Evolutionary conservation across 2,113 vertebrate species (phyloP).

Genomic region (Scomber colias): DNA sequence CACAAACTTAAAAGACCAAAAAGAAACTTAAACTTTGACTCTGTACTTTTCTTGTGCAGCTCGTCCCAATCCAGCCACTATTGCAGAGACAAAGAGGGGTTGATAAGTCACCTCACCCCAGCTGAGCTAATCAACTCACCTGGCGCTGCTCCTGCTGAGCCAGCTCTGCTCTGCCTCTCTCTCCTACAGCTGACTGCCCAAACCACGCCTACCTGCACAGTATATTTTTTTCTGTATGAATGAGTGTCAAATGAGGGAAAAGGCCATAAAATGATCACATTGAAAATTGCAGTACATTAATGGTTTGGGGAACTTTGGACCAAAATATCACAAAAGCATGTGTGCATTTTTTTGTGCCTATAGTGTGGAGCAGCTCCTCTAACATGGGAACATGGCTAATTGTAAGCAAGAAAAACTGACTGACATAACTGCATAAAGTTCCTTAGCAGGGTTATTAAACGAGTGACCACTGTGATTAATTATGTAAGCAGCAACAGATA

Average conservation of each 20-base stretch:
- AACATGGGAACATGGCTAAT: not conserved
- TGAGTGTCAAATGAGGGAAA: not conserved
- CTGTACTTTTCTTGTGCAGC: no score
- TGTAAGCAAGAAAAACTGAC: conserved; percentile 6
- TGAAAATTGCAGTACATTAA: not conserved
- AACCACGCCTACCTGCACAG: no score
- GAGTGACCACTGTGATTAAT: not conserved
- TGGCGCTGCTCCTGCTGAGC: no score
- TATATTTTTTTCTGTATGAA: conserved; percentile 4
- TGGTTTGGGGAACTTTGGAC: not conserved
- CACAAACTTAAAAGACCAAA: no score
- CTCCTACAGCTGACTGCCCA: no score
- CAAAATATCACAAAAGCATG: conserved; percentile 12
- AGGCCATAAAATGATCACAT: not conserved
- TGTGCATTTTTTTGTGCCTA: not conserved
- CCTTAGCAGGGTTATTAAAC: conserved; percentile 10
- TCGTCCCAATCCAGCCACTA: no score
- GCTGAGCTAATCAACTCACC: no score
- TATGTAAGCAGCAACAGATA: not conserved
- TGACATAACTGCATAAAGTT: not conserved
- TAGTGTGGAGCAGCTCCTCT: conserved; percentile 7
- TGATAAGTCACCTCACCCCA: no score
- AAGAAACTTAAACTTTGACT: no score
- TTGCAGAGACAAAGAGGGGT: no score
- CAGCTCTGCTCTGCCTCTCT: no score